Conservation (phyloP, 2,797 vertebrate genomes). For the Alcedo quadribrachys region DNA sequence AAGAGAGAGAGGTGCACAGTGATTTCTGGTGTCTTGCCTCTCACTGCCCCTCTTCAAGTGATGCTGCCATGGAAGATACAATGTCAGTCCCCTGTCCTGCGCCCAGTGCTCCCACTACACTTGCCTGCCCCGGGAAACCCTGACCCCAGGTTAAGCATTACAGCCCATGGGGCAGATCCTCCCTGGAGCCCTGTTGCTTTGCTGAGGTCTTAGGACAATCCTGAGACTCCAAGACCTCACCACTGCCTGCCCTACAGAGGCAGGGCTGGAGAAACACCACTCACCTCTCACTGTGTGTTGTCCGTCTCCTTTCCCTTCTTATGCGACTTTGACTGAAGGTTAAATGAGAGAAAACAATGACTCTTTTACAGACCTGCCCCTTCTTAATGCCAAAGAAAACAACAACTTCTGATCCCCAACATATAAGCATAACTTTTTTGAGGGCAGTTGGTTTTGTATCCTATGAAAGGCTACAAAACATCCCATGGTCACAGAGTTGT, state of each 20-base stretch:
- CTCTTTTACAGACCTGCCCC: neutral
- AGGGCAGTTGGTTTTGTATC: neutral
- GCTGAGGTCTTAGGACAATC: neutral
- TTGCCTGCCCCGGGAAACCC: neutral
- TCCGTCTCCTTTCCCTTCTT: conserved; percentile 54
- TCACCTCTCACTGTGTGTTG: conserved; percentile 46
- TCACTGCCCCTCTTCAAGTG: neutral
- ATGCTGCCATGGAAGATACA: accelerated
- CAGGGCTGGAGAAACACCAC: neutral
- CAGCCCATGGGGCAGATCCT: neutral
- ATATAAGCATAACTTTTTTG: neutral
- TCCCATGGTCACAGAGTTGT: accelerated
- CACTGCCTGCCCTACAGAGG: neutral
- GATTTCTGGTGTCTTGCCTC: neutral
- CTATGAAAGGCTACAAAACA: neutral
- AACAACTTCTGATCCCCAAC: neutral
- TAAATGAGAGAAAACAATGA: neutral
- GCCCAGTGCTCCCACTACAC: accelerated
- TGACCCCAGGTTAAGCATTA: accelerated
- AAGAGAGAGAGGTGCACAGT: neutral
- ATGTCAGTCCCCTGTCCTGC: neutral
- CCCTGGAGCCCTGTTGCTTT: neutral
- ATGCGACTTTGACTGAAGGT: neutral
- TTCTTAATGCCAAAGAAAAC: neutral
- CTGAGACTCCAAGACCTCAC: neutral